Base-by-base conservation (phyloP, 2,797 vertebrate genomes). In the Acanthurus tractus region DNA sequence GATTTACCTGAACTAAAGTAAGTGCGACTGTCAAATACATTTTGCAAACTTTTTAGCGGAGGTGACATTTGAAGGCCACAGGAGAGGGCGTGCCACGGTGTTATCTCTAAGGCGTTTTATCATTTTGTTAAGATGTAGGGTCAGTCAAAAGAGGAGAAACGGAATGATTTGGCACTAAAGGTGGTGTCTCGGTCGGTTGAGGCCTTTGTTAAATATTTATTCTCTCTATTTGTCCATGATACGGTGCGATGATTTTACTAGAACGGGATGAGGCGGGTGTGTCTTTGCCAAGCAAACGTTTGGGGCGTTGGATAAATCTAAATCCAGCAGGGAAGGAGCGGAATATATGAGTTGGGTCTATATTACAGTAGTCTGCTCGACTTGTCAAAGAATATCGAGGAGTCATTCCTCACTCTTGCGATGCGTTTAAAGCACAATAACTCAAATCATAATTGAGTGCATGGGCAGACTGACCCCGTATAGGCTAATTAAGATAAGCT, bases 401-500 rank as follows among this genome's bases (percentile, higher is more conserved):
- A 79, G 78, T 76, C 81, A 44, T 74, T 53, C 52, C 36, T 50
- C 44, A 22, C 46, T 44, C 25, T 52, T n/a, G 49, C 55, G 56
- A 63, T 38, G 63, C 63, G 20, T 75, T 79, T 74, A 54, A 70
- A 20, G 58, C 67, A 13, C 34, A 62, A 36, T 61, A 79, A 85
- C 29, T 72, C 54, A 54, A 34, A 20, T 85, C 73, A 64, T 87
- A 84, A 87, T 83, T 79, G 70, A 63, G 84, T 72, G 79, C 81
- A 59, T 71, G 2, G 46, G 54, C 79, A 45, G 56, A 36, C 65
- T 88, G 77, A 87, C 85, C 87, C 72, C 8, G 52, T 65, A 57
- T 81, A 62, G 81, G 78, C 83, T 82, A 70, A 90, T 88, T 86
- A 88, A 88, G 88, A 88, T 83, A 63, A 86, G 78, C 81, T 84